Conservation (phyloP, 92 coral and sea anemone genomes). For the Scolanthus callimorphus region DNA sequence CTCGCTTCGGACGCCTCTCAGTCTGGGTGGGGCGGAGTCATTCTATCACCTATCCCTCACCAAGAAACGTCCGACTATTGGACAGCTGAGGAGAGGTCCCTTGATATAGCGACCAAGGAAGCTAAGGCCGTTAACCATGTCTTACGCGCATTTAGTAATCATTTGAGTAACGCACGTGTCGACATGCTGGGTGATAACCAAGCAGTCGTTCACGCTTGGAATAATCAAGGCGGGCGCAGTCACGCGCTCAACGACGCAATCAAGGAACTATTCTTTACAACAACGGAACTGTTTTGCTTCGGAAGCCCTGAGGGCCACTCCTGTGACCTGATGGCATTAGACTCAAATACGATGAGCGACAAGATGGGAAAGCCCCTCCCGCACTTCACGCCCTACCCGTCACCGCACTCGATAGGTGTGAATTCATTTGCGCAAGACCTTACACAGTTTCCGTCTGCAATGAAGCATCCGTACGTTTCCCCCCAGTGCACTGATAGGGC, state of each 20-base stretch:
- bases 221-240: conserved; percentile 44
- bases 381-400: conserved; percentile 45
- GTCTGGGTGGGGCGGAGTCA: conserved; percentile 47
- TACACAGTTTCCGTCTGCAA: neutral
- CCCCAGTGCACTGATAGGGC: conserved; percentile 45
- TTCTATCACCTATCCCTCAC: conserved; percentile 6
- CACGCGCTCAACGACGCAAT: conserved; percentile 16
- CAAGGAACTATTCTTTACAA: conserved; percentile 28
- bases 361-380: conserved; percentile 19
- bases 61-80: conserved; percentile 37
- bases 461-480: conserved; percentile 40
- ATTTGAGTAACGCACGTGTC: conserved; percentile 26
- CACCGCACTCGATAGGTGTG: conserved; percentile 50
- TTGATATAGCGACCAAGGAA: conserved; percentile 42
- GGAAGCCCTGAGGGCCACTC: conserved; percentile 35
- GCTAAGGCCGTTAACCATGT: conserved; percentile 25
- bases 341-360: conserved; percentile 40
- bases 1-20: conserved; percentile 63
- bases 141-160: conserved; percentile 6
- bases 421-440: conserved; percentile 39
- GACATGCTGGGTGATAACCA: conserved; percentile 43
- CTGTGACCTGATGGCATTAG: conserved; percentile 45
- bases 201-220: conserved; percentile 45
- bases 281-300: conserved; percentile 9
- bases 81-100: conserved; percentile 10